Base-by-base conservation (phyloP, 92 coral and sea anemone genomes). In the Paramuricea clavata region DNA sequence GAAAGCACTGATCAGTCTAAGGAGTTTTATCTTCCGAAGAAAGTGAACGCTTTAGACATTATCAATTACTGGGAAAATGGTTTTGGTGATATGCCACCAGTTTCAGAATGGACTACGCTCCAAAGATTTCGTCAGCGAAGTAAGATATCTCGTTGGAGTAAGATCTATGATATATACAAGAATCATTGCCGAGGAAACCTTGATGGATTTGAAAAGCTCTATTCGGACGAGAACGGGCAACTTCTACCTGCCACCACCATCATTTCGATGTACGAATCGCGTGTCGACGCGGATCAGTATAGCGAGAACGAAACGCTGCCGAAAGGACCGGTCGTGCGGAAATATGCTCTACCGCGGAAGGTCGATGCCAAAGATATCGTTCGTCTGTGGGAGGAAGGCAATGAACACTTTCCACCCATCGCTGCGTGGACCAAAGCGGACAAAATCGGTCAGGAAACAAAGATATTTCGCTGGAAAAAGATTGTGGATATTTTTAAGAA, bases 121-220 rank as follows among this genome's bases (percentile, higher is more conserved):
- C 99, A 97, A 83, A 94, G 93, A 74, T 93, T 97, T 8, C 95
- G 98, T 33, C 99, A 97, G 69, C 95, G 99, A 61, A 97, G 99
- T 78, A 97, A 97, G 84, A 94, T 97, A 78, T 97, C 99, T 2
- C 98, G 99, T n/a, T 97, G 99, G 99, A 93, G 95, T 73, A 97
- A 97, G 85, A 92, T 97, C 67, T 97, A 97, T 68, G 99, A 97
- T 89, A 97, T 97, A 68, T 97, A 82, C 92, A 97, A 97, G 91
- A 93, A 94, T 85, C 97, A 92, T 81, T 97, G 97, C 76, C 88
- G 90, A 73, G 98, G 97, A 17, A 88, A 93, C 82, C 64, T 97
- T 85, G 91, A 74, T 2, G 90, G 89, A 25, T 97, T 97, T 82
- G 96, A 97, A 56, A 62, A 92, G 44, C 89, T 90, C 21, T 97